phyloP scores from a whole-genome alignment of 2,888 invertebrate species.

The Thumatha senex region DNA sequence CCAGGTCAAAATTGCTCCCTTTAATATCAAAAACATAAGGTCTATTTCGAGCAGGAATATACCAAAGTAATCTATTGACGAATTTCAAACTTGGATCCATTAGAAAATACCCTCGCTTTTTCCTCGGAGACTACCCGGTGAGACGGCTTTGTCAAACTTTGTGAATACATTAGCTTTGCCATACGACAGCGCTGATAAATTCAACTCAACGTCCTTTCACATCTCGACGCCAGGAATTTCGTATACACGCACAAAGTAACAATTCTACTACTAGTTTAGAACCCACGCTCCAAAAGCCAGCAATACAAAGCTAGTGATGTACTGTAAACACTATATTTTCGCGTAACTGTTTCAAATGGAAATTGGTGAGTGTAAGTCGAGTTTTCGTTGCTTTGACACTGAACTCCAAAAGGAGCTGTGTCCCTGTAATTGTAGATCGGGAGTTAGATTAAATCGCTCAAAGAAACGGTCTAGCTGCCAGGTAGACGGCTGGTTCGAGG shows the following conservation, averaged over 20 bases:
- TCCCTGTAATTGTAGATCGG: conserved; percentile 63
- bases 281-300: background rate
- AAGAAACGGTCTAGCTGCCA: conserved; percentile 49
- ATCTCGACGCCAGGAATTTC: conserved; percentile 1
- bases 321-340: conserved; percentile 21
- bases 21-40: background rate
- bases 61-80: conserved; percentile 58
- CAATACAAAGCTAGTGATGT: conserved; percentile 31
- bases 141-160: conserved; percentile 70
- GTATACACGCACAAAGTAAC: conserved; percentile 10
- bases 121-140: conserved; percentile 60
- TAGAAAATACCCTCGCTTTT: conserved; percentile 40
- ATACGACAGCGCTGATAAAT: conserved; percentile 71
- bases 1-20: no score
- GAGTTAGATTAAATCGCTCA: conserved; percentile 62
- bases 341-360: conserved; percentile 34
- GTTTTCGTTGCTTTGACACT: conserved; percentile 59
- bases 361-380: conserved; percentile 41
- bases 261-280: conserved; percentile 31
- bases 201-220: conserved; percentile 51
- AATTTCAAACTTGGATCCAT: conserved; percentile 59
- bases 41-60: conserved; percentile 12
- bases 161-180: conserved; percentile 73
- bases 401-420: conserved; percentile 57
- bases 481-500: conserved; percentile 16